These are phyloP conservation scores for Thymelicus lineola DNA, from an alignment of 2,888 invertebrate species.

Conservation along the genomic window DNA sequence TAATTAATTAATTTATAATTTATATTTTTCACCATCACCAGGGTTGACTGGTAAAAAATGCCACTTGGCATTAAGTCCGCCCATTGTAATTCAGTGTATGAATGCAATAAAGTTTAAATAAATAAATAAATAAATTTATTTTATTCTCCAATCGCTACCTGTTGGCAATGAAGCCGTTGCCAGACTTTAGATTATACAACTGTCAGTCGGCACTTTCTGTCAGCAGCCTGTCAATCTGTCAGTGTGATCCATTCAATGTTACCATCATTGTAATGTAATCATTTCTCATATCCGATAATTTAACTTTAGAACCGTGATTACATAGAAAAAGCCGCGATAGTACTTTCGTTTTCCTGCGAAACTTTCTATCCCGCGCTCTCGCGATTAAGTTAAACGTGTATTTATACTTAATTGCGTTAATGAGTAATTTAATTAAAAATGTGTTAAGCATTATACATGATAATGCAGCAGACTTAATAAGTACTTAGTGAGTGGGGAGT, in stretches of 20 bases:
- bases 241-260: slow-evolving; percentile 10
- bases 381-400: slow-evolving; percentile 16
- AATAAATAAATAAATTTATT: too few relatives aligned
- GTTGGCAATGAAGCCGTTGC: not conserved
- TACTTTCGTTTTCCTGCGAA: slow-evolving; percentile 50
- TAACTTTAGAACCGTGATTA: slow-evolving; percentile 36
- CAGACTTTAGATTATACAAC: not conserved
- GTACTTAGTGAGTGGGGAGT: too few relatives aligned
- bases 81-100: too few relatives aligned
- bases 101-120: too few relatives aligned
- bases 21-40: too few relatives aligned
- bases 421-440: slow-evolving; percentile 14
- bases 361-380: slow-evolving; percentile 49
- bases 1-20: too few relatives aligned
- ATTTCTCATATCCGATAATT: slow-evolving; percentile 45
- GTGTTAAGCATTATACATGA: not conserved
- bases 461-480: too few relatives aligned
- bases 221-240: slow-evolving; percentile 8
- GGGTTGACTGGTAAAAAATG: too few relatives aligned
- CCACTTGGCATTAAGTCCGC: too few relatives aligned
- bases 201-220: slow-evolving; percentile 17
- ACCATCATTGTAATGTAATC: slow-evolving; percentile 27
- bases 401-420: slow-evolving; percentile 21
- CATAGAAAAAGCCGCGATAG: slow-evolving; percentile 45
- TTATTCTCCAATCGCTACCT: not conserved